These are phyloP conservation scores for Palloptera scutellata DNA, from an alignment of 2,888 invertebrate genomes.

Conservation along the genomic window DNA sequence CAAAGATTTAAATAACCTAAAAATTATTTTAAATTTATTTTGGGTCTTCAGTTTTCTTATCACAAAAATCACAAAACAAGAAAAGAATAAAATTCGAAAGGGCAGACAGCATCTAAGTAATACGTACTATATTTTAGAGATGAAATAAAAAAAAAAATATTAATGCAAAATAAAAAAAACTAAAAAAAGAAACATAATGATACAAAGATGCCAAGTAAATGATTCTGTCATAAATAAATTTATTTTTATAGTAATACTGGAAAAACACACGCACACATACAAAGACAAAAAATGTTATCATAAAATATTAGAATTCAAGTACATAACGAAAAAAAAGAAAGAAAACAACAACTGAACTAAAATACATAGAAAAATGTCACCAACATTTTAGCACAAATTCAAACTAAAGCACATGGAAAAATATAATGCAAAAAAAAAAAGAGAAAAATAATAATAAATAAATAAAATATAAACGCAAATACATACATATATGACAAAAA, in stretches of 20 bases:
- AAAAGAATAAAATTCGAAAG: background rate
- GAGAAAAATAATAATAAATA: conserved; percentile 16
- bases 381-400: conserved; percentile 14
- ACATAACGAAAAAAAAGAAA: conserved; percentile 5
- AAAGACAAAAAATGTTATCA: background rate
- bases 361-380: conserved; percentile 31
- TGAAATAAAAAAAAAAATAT: background rate
- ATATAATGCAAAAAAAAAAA: conserved; percentile 18
- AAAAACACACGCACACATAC: background rate
- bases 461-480: background rate
- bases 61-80: background rate
- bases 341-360: conserved; percentile 38
- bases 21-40: conserved; percentile 3
- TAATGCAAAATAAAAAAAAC: conserved; percentile 3
- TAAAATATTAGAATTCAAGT: conserved; percentile 6
- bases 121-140: background rate
- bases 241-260: conserved; percentile 4
- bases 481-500: background rate
- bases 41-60: background rate
- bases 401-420: background rate
- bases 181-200: background rate
- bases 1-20: background rate
- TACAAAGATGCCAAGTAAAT: conserved; percentile 29
- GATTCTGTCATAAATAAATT: conserved; percentile 27
- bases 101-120: background rate